Evolutionary conservation across 2,888 invertebrate genomes (phyloP), one percentile per base, ranked within the genome.

Genomic region (Dromius quadrimaculatus): DNA sequence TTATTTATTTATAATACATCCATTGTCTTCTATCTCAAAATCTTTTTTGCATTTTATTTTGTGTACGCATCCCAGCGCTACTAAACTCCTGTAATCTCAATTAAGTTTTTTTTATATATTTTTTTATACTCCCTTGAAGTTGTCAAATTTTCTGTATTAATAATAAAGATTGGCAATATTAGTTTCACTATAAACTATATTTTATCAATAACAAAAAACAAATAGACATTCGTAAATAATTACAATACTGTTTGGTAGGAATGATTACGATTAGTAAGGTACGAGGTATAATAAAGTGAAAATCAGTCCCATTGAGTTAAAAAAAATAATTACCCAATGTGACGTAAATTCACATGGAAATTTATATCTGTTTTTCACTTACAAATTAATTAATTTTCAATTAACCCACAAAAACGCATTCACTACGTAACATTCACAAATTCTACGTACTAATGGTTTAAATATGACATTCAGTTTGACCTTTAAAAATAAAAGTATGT

Each of bases 381-480:
- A 54, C 28, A 23, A 28, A 28, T 17, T 28, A 54, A 54, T 47
- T 47, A 47, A 47, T 54, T 54, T 28, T 9, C 50, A 54, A 54
- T 28, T 54, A 54, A 6, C 15, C 28, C n/a, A 6, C 28, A 28
- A 11, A 8, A 11, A 41, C 41, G 41, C 41, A 41, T 17, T 47
- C 47, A 47, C 23, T 47, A 28, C 28, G 28, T 28, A 11, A 36
- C 36, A 8, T 2, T 36, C 36, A 36, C 36, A 36, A 23, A 47
- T 47, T 23, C 41, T 47, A 47, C 22, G 8, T 1, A 13, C 50
- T 54, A 54, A 54, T 54, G 50, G 50, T 54, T 54, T 54, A 54
- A 54, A 54, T 54, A 54, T 54, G 50, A 54, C 50, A 54, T 23
- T 54, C 13, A 54, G 8, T 54, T 54, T 15, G 28, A 15, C 50